A percentile compares a stretch with the other conserved stretches of the same genome.
phyloP scores from a whole-genome alignment of 2,888 invertebrate species.

The Diaperis boleti region DNA sequence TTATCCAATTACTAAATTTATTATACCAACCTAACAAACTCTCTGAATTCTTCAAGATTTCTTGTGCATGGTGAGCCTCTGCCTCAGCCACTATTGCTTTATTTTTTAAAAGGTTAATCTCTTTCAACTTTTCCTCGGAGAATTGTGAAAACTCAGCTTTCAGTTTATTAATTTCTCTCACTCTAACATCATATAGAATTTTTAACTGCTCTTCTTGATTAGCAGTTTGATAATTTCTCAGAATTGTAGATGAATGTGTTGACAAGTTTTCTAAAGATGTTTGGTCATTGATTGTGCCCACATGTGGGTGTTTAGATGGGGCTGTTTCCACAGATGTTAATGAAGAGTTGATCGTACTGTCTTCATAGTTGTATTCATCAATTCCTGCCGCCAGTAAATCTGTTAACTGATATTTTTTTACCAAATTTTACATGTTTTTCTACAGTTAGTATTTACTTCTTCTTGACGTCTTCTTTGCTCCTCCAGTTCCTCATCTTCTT shows the following conservation, averaged over 20 bases:
- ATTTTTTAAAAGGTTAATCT: slow-evolving; percentile 52
- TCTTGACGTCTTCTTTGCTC: slow-evolving; percentile 76
- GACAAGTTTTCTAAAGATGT: not conserved
- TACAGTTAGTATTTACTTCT: slow-evolving; percentile 68
- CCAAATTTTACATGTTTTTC: not conserved
- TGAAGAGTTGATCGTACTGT: slow-evolving; percentile 63
- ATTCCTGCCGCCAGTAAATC: slow-evolving; percentile 76
- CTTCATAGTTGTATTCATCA: slow-evolving; percentile 76
- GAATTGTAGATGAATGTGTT: not conserved
- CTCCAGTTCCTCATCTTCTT: slow-evolving; percentile 73
- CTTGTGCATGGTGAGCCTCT: slow-evolving; percentile 54
- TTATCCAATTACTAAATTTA: not conserved
- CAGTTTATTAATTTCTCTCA: slow-evolving; percentile 59
- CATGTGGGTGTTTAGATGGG: no score
- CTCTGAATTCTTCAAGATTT: slow-evolving; percentile 54
- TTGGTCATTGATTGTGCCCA: no score
- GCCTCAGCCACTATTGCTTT: slow-evolving; percentile 54
- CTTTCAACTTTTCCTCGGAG: slow-evolving; percentile 48
- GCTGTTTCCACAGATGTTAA: slow-evolving; percentile 50
- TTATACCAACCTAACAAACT: slow-evolving; percentile 50
- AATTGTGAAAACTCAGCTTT: slow-evolving; percentile 52
- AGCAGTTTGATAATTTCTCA: slow-evolving; percentile 52
- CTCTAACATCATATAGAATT: slow-evolving; percentile 64
- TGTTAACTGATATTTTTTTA: no score
- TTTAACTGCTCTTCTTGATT: slow-evolving; percentile 63